Percentiles rank a stretch among this genome's conserved stretches.
These are phyloP conservation scores for Lasioglossum morio DNA, from an alignment of 2,888 invertebrate species.

Conservation along the genomic window DNA sequence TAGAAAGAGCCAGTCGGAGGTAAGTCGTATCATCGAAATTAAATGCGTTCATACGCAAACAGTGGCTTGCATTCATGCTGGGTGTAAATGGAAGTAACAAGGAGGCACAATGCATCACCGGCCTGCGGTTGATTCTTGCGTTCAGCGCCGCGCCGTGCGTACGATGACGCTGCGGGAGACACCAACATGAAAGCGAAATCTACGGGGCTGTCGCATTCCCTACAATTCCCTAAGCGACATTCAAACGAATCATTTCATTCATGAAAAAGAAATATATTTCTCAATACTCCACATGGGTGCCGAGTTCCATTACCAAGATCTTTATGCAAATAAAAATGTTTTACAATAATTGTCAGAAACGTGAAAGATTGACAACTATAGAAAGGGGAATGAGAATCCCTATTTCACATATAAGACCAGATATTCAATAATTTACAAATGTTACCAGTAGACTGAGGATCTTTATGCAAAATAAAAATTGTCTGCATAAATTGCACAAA, in stretches of 20 bases:
- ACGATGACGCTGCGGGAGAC: conserved; percentile 49
- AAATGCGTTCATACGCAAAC: conserved; percentile 62
- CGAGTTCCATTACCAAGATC: not conserved
- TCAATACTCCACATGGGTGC: not conserved
- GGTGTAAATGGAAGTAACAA: conserved; percentile 66
- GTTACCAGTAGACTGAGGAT: too few species aligned
- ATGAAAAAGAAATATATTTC: not conserved
- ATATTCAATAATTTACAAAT: too few species aligned
- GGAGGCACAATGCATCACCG: conserved; percentile 64
- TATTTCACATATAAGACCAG: too few species aligned
- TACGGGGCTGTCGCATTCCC: conserved; percentile 36
- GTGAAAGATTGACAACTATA: too few species aligned
- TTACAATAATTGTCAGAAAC: not conserved
- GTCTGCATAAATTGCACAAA: too few species aligned
- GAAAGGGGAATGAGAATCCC: too few species aligned
- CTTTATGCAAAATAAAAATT: too few species aligned
- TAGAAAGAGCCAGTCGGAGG: conserved; percentile 40
- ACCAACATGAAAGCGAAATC: conserved; percentile 53
- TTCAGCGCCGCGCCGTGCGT: conserved; percentile 47
- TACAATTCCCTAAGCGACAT: conserved; percentile 4
- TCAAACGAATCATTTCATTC: not conserved
- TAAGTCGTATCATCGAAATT: conserved; percentile 56
- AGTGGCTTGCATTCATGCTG: conserved; percentile 65
- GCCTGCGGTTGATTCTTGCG: conserved; percentile 55
- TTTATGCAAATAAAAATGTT: not conserved